phyloP scores from a whole-genome alignment of 1,140 invertebrate species.

The Ostrea edulis region DNA sequence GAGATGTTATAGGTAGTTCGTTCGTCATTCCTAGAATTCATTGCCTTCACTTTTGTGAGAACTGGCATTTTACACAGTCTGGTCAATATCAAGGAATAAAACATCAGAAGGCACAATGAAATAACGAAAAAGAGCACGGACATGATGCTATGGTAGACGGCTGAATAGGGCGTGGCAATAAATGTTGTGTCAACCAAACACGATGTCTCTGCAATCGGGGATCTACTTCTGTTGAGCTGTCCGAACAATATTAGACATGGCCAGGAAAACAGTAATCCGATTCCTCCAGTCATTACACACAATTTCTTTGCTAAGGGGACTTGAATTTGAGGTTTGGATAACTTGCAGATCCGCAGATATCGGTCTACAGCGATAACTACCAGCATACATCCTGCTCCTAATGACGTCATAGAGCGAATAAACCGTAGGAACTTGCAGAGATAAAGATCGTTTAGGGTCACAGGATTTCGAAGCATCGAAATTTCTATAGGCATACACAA shows the following conservation, averaged over 20 bases:
- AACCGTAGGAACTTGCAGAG: slow-evolving; percentile 52
- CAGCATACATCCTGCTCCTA: slow-evolving; percentile 48
- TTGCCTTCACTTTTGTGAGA: neutral
- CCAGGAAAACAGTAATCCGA: slow-evolving; percentile 48
- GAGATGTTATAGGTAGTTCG: neutral
- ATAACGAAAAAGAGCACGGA: slow-evolving; percentile 47
- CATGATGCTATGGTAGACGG: slow-evolving; percentile 40
- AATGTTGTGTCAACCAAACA: slow-evolving; percentile 38
- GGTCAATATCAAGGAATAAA: slow-evolving; percentile 44
- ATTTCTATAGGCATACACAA: slow-evolving; percentile 58
- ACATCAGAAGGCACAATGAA: slow-evolving; percentile 43
- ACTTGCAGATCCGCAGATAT: slow-evolving; percentile 50
- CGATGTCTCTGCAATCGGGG: slow-evolving; percentile 47
- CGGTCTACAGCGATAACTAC: slow-evolving; percentile 52
- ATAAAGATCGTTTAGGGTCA: slow-evolving; percentile 16
- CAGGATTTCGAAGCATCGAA: slow-evolving; percentile 47
- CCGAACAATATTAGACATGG: slow-evolving; percentile 53
- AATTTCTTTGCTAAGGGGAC: slow-evolving; percentile 33
- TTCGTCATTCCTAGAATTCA: neutral
- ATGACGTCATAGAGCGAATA: slow-evolving; percentile 52
- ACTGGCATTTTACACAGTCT: slow-evolving; percentile 41
- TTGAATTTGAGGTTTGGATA: slow-evolving; percentile 24
- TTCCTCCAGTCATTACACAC: slow-evolving; percentile 19
- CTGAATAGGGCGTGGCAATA: slow-evolving; percentile 41
- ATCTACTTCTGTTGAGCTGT: neutral